These are phyloP conservation scores for Phylloscopus trochiloides DNA, from an alignment of 2,113 vertebrate species.

Conservation along the genomic window DNA sequence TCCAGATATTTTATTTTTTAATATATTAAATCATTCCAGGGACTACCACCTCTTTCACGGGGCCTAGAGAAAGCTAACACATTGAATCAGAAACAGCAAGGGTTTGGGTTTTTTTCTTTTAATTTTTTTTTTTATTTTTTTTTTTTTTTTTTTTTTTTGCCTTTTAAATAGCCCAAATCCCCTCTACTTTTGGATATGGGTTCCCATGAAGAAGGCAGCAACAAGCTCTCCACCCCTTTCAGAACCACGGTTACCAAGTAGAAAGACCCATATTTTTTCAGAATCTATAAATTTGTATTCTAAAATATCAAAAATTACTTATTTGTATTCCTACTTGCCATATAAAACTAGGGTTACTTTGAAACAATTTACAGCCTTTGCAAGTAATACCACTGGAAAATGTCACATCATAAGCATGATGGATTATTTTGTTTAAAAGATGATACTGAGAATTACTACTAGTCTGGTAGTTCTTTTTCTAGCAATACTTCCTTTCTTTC, in stretches of 20 bases:
- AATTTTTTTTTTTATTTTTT: too few species aligned
- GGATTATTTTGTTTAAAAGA: slow-evolving; percentile 39
- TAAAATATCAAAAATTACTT: background rate
- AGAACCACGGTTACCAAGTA: background rate
- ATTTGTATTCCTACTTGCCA: background rate
- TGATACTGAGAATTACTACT: slow-evolving; percentile 16
- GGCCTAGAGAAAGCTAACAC: background rate
- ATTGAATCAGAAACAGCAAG: background rate
- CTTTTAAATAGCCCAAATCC: background rate
- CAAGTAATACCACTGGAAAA: background rate
- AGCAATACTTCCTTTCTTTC: background rate
- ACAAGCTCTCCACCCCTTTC: background rate
- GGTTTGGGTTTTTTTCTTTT: background rate
- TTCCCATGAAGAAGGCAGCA: background rate
- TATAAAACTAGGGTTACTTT: background rate
- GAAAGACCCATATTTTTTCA: background rate
- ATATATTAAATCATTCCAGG: background rate
- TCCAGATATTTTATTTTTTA: background rate
- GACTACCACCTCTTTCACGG: background rate
- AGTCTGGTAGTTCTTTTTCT: background rate
- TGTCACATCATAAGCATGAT: slow-evolving; percentile 9
- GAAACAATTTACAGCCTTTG: background rate
- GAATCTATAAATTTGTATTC: background rate
- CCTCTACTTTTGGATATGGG: background rate
- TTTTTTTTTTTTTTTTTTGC: too few species aligned